These are phyloP conservation scores for Ypsolopha scabrella DNA, from an alignment of 2,888 invertebrate species.

Conservation along the genomic window DNA sequence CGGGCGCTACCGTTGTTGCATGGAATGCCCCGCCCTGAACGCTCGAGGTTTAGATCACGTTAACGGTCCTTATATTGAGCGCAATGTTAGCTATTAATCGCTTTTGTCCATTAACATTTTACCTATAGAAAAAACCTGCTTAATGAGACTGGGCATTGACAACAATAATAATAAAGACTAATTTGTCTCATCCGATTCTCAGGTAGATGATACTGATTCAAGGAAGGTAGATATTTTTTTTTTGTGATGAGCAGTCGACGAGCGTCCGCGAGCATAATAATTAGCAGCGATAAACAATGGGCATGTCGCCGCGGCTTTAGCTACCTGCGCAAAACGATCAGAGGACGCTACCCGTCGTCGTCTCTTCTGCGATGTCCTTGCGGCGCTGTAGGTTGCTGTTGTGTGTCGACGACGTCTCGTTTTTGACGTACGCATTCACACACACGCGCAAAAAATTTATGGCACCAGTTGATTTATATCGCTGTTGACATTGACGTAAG, in stretches of 20 bases:
- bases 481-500: slow-evolving; percentile 9
- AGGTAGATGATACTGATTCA: slow-evolving; percentile 34
- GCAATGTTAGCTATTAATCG: slow-evolving; percentile 47
- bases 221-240: slow-evolving; percentile 17
- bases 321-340: slow-evolving; percentile 63
- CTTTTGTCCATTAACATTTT: neutral
- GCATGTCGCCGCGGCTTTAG: slow-evolving; percentile 59
- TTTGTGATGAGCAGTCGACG: slow-evolving; percentile 42
- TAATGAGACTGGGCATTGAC: slow-evolving; percentile 4
- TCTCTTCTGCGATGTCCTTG: slow-evolving; percentile 57
- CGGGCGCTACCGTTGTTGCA: slow-evolving; percentile 60
- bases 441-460: slow-evolving; percentile 13
- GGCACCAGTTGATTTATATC: slow-evolving; percentile 10
- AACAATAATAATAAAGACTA: slow-evolving; percentile 2
- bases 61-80: slow-evolving; percentile 68
- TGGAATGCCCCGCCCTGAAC: slow-evolving; percentile 58
- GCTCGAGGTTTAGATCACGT: slow-evolving; percentile 67
- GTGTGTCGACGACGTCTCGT: slow-evolving; percentile 19
- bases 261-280: slow-evolving; percentile 63
- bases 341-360: slow-evolving; percentile 45
- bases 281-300: slow-evolving; percentile 68
- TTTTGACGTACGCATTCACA: slow-evolving; percentile 29
- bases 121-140: slow-evolving; percentile 3
- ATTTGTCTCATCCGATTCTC: slow-evolving; percentile 24
- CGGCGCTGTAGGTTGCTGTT: slow-evolving; percentile 8